A percentile compares a stretch with the other conserved stretches of the same genome.
phyloP scores from a whole-genome alignment of 2,888 invertebrate genomes.

The Tubiluchus corallicola region DNA sequence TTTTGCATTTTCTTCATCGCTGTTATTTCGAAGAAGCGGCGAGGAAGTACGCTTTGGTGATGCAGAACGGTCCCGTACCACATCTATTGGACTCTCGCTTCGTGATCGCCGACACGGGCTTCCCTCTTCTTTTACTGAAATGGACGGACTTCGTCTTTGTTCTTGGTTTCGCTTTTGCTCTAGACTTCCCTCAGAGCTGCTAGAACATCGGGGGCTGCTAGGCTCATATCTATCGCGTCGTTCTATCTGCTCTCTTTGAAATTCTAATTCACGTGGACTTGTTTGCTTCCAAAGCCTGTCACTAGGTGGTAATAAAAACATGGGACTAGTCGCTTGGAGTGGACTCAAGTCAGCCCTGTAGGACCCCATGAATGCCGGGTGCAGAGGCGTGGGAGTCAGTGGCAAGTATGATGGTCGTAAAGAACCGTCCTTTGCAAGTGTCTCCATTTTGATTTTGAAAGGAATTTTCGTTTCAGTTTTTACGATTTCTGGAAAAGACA shows the following conservation, averaged over 20 bases:
- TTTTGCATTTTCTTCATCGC: not conserved
- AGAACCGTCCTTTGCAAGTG: slow-evolving; percentile 18
- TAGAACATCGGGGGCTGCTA: not conserved
- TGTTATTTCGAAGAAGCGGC: too few species aligned
- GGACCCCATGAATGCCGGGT: not conserved
- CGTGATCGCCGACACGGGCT: not conserved
- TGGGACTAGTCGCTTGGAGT: not conserved
- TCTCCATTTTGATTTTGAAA: slow-evolving; percentile 34
- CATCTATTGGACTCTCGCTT: not conserved
- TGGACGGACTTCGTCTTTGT: not conserved
- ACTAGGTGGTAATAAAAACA: not conserved
- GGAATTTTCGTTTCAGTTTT: slow-evolving; percentile 35
- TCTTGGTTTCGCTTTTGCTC: not conserved
- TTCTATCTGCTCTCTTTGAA: not conserved
- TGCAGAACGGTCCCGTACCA: not conserved
- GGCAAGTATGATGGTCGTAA: not conserved
- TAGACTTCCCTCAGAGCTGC: not conserved
- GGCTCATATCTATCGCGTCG: not conserved
- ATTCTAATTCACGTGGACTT: not conserved
- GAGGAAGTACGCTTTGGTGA: too few species aligned
- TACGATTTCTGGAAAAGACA: slow-evolving; percentile 35
- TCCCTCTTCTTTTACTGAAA: not conserved
- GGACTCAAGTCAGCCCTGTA: not conserved
- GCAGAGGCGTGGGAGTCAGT: not conserved
- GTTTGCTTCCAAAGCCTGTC: not conserved